phyloP scores from a whole-genome alignment of 2,113 vertebrate genomes.

The Mus musculus region DNA sequence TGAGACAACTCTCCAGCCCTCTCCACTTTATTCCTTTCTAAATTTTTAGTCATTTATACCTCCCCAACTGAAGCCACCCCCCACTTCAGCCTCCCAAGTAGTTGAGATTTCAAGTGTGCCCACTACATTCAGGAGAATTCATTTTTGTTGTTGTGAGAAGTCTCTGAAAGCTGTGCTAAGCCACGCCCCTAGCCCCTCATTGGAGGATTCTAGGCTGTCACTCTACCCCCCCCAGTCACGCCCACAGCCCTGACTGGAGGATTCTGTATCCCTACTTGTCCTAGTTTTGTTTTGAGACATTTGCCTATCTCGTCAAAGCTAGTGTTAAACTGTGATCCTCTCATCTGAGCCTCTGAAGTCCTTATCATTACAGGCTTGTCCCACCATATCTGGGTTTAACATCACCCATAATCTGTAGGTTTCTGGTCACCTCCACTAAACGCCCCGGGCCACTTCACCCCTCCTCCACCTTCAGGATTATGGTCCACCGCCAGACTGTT shows the following conservation, averaged over 20 bases:
- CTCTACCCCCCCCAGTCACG: background rate
- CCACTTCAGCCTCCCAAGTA: background rate
- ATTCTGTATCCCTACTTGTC: background rate
- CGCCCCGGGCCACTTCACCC: background rate
- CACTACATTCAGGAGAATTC: background rate
- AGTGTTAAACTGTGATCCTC: background rate
- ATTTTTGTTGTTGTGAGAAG: background rate
- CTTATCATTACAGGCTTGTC: too few relatives aligned
- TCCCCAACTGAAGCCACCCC: background rate
- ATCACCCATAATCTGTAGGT: background rate
- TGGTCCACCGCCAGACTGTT: background rate
- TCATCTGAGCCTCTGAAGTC: background rate
- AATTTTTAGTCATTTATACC: background rate
- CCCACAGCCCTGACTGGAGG: background rate
- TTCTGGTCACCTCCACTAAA: background rate
- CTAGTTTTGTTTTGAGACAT: background rate
- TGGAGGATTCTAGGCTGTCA: background rate
- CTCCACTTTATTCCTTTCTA: background rate
- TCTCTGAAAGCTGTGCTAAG: background rate
- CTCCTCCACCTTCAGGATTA: too few relatives aligned
- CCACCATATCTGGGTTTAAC: background rate
- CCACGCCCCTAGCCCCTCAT: background rate
- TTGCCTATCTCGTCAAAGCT: background rate
- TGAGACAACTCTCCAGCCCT: background rate
- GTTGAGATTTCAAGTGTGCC: background rate